These are phyloP conservation scores for Ctenodactylus gundi DNA, from an alignment of 2,113 vertebrate species.

Conservation along the genomic window DNA sequence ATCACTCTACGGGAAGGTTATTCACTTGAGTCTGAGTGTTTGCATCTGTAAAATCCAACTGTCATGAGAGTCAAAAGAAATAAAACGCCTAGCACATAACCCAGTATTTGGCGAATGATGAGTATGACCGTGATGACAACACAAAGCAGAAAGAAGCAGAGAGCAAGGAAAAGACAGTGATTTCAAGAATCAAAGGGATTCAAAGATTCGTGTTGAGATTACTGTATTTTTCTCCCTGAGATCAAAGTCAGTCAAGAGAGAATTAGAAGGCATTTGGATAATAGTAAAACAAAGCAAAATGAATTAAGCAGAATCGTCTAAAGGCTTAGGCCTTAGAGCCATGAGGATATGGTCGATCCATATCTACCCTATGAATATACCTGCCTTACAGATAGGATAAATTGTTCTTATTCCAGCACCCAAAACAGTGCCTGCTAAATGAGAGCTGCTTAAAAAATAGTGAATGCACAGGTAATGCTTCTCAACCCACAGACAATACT, in stretches of 20 bases:
- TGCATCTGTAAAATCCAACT: neutral
- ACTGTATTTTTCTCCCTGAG: neutral
- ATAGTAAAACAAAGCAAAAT: neutral
- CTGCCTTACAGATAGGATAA: neutral
- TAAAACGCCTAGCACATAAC: neutral
- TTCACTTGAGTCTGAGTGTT: neutral
- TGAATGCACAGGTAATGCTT: neutral
- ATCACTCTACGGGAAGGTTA: neutral
- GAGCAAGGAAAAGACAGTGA: neutral
- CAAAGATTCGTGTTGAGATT: neutral
- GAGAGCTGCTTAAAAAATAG: neutral
- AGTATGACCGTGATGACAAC: neutral
- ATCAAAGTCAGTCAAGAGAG: neutral
- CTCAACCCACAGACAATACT: neutral
- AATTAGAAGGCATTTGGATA: neutral
- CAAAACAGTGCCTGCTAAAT: neutral
- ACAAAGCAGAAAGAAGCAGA: neutral
- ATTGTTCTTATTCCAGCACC: neutral
- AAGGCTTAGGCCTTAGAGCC: neutral
- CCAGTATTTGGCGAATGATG: neutral
- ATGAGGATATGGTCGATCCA: neutral
- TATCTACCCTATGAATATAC: neutral
- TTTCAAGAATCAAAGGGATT: neutral
- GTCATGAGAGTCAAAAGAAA: neutral
- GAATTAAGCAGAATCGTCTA: neutral